These are phyloP conservation scores for Leptopilina boulardi DNA, from an alignment of 1,140 invertebrate genomes.

Conservation along the genomic window DNA sequence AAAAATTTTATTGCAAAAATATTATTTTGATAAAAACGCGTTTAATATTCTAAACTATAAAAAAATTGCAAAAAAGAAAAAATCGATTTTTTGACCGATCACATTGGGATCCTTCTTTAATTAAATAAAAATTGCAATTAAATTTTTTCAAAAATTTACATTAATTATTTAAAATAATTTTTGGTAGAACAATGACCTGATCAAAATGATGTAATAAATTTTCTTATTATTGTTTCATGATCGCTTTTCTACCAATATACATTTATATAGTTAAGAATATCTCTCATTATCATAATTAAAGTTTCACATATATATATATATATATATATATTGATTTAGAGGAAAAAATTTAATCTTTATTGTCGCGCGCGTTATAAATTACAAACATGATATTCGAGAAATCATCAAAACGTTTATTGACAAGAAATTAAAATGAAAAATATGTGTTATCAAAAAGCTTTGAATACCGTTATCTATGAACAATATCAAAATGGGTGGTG, in stretches of 20 bases:
- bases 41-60: too few relatives aligned
- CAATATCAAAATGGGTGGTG: slow-evolving; percentile 4
- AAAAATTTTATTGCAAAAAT: too few relatives aligned
- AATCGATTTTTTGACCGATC: too few relatives aligned
- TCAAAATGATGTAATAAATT: background rate
- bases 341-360: slow-evolving; percentile 25
- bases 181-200: too few relatives aligned
- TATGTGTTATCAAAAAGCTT: slow-evolving; percentile 2
- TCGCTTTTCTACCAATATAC: background rate
- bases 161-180: too few relatives aligned
- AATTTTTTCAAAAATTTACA: too few relatives aligned
- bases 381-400: slow-evolving; percentile 2
- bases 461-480: background rate
- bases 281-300: slow-evolving; percentile 10
- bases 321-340: background rate
- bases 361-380: background rate
- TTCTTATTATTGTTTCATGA: background rate
- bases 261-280: background rate
- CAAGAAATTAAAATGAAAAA: background rate
- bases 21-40: too few relatives aligned
- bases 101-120: too few relatives aligned
- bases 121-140: too few relatives aligned
- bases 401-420: background rate
- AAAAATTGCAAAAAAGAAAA: too few relatives aligned
- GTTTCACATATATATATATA: too few relatives aligned